A percentile compares a stretch with the other conserved stretches of the same genome.
These are phyloP conservation scores for Atta colombica DNA, from an alignment of 1,140 invertebrate genomes.

Conservation along the genomic window DNA sequence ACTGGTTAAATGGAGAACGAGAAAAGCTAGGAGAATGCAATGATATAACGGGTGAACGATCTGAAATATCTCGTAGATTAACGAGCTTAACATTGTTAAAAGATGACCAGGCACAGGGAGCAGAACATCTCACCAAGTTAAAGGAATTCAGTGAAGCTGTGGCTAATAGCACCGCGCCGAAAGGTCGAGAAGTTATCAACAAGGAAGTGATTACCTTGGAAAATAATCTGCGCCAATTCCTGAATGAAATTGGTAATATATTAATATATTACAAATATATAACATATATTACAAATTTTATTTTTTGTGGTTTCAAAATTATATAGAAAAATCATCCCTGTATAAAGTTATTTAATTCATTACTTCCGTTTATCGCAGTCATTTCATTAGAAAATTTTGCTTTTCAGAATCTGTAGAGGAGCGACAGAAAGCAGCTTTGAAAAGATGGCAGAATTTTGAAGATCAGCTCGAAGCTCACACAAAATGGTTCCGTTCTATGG, in stretches of 20 bases:
- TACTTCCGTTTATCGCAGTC: slow-evolving; percentile 44
- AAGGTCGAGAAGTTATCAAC: slow-evolving; percentile 91
- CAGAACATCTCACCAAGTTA: slow-evolving; percentile 91
- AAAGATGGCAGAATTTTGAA: slow-evolving; percentile 96
- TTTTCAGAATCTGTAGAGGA: slow-evolving; percentile 87
- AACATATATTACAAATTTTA: slow-evolving; percentile 43
- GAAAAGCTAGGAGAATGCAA: slow-evolving; percentile 92
- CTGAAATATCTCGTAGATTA: slow-evolving; percentile 92
- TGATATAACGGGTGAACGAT: slow-evolving; percentile 93
- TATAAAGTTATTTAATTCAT: slow-evolving; percentile 6
- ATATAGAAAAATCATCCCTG: background rate
- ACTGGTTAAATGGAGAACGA: slow-evolving; percentile 92
- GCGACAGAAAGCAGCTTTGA: slow-evolving; percentile 91
- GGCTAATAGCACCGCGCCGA: slow-evolving; percentile 93
- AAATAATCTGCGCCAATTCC: slow-evolving; percentile 89
- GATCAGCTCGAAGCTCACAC: slow-evolving; percentile 91
- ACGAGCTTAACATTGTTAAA: slow-evolving; percentile 90
- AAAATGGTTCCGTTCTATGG: slow-evolving; percentile 94
- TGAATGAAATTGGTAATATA: slow-evolving; percentile 88
- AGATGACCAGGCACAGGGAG: slow-evolving; percentile 90
- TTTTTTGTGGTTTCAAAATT: background rate
- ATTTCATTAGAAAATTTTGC: background rate
- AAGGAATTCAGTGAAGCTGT: slow-evolving; percentile 90
- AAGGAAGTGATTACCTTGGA: slow-evolving; percentile 92
- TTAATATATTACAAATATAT: slow-evolving; percentile 66